These are phyloP conservation scores for Maniola hyperantus DNA, from an alignment of 2,888 invertebrate species.

Conservation along the genomic window DNA sequence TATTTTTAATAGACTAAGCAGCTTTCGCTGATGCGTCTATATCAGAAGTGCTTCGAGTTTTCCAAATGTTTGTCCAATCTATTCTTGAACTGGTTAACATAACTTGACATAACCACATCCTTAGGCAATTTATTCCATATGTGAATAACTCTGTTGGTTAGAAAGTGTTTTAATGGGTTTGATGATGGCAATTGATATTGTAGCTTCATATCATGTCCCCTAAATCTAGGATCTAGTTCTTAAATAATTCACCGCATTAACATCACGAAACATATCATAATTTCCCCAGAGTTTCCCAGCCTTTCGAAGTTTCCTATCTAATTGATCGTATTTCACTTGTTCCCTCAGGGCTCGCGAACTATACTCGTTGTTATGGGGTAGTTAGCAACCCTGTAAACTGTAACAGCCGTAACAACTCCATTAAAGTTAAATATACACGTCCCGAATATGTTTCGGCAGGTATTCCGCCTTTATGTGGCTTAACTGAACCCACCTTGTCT, in stretches of 20 bases:
- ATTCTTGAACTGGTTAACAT: no score
- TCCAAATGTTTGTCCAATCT: no score
- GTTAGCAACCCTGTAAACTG: slow-evolving; percentile 39
- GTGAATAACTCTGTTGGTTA: no score
- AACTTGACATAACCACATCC: no score
- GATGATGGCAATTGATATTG: no score
- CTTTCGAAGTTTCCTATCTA: slow-evolving; percentile 50
- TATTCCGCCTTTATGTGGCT: slow-evolving; percentile 38
- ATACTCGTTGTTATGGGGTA: slow-evolving; percentile 42
- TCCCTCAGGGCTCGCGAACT: slow-evolving; percentile 49
- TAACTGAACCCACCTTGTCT: slow-evolving; percentile 19
- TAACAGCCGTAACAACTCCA: slow-evolving; percentile 44
- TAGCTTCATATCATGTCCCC: no score
- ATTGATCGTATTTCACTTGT: slow-evolving; percentile 58
- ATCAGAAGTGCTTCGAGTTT: no score
- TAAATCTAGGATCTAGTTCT: no score
- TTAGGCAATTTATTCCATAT: no score
- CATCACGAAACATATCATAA: slow-evolving; percentile 39
- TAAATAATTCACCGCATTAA: slow-evolving; percentile 20
- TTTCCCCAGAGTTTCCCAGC: slow-evolving; percentile 46
- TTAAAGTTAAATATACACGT: slow-evolving; percentile 49
- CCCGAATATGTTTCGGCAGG: slow-evolving; percentile 39
- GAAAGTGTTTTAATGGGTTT: no score
- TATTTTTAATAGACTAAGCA: no score
- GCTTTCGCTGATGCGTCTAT: no score